These are phyloP conservation scores for Phacellophora camtschatica DNA, from an alignment of 30 jellyfish, hydroid and myxozoan genomes.

Conservation along the genomic window DNA sequence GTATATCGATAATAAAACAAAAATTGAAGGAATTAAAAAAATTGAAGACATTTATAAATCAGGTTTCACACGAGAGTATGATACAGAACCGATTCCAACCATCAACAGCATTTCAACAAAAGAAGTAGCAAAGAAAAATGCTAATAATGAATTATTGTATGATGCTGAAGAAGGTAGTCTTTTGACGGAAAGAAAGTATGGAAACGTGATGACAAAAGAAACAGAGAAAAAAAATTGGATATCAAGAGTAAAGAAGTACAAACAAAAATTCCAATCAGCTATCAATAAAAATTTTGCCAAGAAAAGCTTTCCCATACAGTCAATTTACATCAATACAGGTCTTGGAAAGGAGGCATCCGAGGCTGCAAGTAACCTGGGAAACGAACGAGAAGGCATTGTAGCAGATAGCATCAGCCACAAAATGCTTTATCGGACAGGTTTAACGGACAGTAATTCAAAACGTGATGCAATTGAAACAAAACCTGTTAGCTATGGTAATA, in stretches of 20 bases:
- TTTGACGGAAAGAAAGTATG: neutral
- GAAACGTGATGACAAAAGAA: neutral
- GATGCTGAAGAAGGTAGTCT: neutral
- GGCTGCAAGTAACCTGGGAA: neutral
- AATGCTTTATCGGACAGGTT: neutral
- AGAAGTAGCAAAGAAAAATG: conserved; percentile 17
- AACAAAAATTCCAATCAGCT: neutral
- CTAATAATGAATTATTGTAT: neutral
- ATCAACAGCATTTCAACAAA: conserved; percentile 5
- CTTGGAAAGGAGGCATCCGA: neutral
- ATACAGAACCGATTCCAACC: conserved; percentile 1
- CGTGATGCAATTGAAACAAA: neutral
- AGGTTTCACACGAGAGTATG: neutral
- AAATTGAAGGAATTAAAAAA: neutral
- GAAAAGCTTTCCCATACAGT: neutral
- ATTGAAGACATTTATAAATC: neutral
- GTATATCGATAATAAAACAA: neutral
- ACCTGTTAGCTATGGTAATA: neutral
- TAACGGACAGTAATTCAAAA: neutral
- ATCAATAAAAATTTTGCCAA: neutral
- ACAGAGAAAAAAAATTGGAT: conserved; percentile 16
- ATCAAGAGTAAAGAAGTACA: neutral
- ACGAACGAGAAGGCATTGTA: conserved; percentile 8
- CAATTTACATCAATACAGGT: neutral
- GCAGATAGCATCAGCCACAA: conserved; percentile 24